Conservation (phyloP, 1,140 invertebrate species). For the Amphibalanus amphitrite region DNA sequence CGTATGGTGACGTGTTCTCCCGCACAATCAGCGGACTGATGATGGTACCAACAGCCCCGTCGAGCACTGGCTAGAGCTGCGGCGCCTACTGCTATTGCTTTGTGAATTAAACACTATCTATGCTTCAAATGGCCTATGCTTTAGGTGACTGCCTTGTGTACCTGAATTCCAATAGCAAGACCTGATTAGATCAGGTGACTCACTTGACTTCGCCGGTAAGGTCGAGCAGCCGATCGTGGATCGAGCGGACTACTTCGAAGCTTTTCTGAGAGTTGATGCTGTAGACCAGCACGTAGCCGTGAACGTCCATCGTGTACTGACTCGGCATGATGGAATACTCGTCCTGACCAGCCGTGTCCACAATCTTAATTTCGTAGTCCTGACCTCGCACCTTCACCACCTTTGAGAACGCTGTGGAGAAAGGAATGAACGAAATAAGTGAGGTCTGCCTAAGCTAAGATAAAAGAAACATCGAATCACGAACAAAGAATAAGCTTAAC, state of each 20-base stretch:
- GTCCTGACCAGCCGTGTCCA: slow-evolving; percentile 95
- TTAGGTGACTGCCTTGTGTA: neutral
- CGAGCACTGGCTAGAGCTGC: too few species aligned
- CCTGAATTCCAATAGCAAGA: slow-evolving; percentile 5
- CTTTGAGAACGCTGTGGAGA: neutral
- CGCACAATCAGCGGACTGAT: too few species aligned
- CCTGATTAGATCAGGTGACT: too few species aligned
- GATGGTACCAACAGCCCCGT: too few species aligned
- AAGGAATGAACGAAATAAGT: neutral
- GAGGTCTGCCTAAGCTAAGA: neutral
- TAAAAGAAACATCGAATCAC: neutral
- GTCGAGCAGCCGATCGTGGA: slow-evolving; percentile 90
- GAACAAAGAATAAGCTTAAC: neutral
- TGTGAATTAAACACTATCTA: too few species aligned
- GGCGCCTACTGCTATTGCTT: too few species aligned
- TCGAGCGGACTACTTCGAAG: slow-evolving; percentile 91
- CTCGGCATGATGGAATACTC: slow-evolving; percentile 96
- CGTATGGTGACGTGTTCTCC: too few species aligned
- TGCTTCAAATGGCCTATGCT: neutral
- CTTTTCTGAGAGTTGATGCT: slow-evolving; percentile 90
- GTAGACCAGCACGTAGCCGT: slow-evolving; percentile 95
- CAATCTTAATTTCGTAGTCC: slow-evolving; percentile 84
- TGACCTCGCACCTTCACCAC: slow-evolving; percentile 45
- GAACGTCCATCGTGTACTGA: slow-evolving; percentile 94
- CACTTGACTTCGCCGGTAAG: slow-evolving; percentile 92